Conservation (phyloP, 1,140 invertebrate genomes). For the Lordiphosa collinella region DNA sequence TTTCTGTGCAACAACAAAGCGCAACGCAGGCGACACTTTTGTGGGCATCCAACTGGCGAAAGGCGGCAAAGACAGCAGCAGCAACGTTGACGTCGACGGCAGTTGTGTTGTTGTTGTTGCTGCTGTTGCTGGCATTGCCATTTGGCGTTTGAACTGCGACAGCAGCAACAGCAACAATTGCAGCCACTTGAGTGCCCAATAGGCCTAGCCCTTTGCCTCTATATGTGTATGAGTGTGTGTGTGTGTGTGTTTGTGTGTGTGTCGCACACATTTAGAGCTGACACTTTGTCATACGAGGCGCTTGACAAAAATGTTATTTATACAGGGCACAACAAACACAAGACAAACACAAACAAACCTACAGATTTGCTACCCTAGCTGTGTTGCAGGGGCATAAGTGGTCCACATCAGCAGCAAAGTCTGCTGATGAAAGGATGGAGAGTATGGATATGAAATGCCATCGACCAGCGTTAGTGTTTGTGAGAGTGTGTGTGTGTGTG, state of each 20-base stretch:
- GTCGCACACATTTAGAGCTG: conserved; percentile 59
- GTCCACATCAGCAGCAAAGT: too few relatives aligned
- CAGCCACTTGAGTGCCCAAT: conserved; percentile 69
- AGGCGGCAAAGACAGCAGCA: conserved; percentile 45
- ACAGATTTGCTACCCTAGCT: neutral
- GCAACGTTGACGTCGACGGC: conserved; percentile 28
- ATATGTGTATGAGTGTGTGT: conserved; percentile 16
- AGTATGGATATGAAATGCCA: too few relatives aligned
- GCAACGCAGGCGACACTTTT: conserved; percentile 56
- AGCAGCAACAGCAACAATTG: conserved; percentile 39
- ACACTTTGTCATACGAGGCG: conserved; percentile 73
- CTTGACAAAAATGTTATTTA: conserved; percentile 72
- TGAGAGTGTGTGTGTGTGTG: too few relatives aligned
- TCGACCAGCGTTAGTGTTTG: too few relatives aligned
- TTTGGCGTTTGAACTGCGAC: conserved; percentile 54
- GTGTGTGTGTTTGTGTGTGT: conserved; percentile 20
- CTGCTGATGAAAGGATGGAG: too few relatives aligned
- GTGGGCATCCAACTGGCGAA: conserved; percentile 64
- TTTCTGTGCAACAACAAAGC: conserved; percentile 29
- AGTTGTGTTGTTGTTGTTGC: conserved; percentile 11
- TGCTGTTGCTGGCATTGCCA: conserved; percentile 19
- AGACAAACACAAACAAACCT: conserved; percentile 3
- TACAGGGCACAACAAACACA: conserved; percentile 42
- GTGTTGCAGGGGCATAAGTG: too few relatives aligned
- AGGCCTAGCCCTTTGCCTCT: conserved; percentile 26